Conservation (phyloP, 2,797 vertebrate genomes). For the Hypotaenidia philippensis region DNA sequence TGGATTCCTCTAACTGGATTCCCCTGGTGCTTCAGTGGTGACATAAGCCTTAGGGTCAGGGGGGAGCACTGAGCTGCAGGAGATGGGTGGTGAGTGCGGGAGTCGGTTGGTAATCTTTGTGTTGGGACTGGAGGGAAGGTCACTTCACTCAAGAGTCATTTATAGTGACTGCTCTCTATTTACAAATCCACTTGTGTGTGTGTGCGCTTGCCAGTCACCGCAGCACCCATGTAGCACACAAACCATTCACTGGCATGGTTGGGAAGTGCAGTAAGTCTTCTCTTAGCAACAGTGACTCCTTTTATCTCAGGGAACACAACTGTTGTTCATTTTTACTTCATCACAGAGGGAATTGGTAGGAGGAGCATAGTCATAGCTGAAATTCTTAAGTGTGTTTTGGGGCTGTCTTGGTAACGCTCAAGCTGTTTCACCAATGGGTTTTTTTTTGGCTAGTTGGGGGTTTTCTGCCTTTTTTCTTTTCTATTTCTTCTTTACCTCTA, state of each 20-base stretch:
- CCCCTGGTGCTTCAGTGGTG: background rate
- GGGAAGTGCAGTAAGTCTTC: background rate
- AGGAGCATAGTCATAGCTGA: background rate
- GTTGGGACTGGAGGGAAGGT: background rate
- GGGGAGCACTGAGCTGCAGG: background rate
- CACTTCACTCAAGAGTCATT: background rate
- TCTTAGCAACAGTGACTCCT: fast-evolving
- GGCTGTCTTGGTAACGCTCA: background rate
- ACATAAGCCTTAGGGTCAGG: background rate
- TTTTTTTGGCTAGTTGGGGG: fast-evolving
- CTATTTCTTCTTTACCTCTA: constrained; percentile 1
- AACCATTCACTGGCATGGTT: fast-evolving
- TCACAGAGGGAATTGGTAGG: background rate
- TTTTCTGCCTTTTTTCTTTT: background rate
- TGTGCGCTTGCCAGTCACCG: background rate
- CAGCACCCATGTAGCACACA: background rate
- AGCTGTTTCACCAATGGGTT: background rate
- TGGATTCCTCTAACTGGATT: background rate
- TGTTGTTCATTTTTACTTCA: background rate
- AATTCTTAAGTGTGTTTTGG: background rate
- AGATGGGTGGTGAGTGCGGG: background rate
- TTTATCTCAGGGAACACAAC: background rate
- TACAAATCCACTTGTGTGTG: background rate
- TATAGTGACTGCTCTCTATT: background rate
- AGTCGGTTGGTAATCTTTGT: background rate